A percentile compares a stretch with the other conserved stretches of the same genome.
Evolutionary conservation across 2,888 invertebrate genomes (phyloP).

Genomic region (Hirtodrosophila alboralis): DNA sequence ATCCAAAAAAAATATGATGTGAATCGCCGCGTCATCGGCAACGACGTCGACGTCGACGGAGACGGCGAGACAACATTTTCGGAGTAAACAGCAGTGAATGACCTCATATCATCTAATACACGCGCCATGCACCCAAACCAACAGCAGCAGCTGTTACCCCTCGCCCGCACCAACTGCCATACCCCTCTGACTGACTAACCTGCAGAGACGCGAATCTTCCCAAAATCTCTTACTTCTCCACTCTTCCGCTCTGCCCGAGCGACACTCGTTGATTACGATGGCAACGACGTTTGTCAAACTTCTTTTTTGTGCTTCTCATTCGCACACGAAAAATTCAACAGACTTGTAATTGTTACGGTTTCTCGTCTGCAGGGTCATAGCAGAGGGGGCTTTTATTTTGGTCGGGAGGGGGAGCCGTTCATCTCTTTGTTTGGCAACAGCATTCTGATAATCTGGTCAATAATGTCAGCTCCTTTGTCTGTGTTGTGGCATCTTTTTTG

Average conservation of each 20-base stretch:
- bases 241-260: conserved; percentile 4
- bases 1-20: conserved; percentile 37
- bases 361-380: conserved; percentile 22
- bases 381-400: not conserved
- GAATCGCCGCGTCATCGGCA: conserved; percentile 65
- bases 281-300: conserved; percentile 66
- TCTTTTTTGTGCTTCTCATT: conserved; percentile 50
- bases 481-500: too few species aligned
- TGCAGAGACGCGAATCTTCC: conserved; percentile 57
- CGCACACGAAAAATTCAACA: conserved; percentile 49
- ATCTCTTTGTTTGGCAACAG: conserved; percentile 51
- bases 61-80: conserved; percentile 78
- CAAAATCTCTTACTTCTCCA: too few species aligned
- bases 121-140: conserved; percentile 78
- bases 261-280: conserved; percentile 63
- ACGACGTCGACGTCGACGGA: conserved; percentile 15
- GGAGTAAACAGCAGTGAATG: conserved; percentile 82
- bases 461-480: conserved; percentile 55
- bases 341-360: conserved; percentile 70
- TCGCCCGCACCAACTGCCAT: not conserved
- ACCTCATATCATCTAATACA: conserved; percentile 83
- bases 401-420: conserved; percentile 11
- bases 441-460: conserved; percentile 57
- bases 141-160: conserved; percentile 1
- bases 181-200: conserved; percentile 52